Percentiles rank a stretch among this genome's conserved stretches.
Evolutionary conservation across 2,888 invertebrate species (phyloP).

Genomic region (Parnassius smintheus): DNA sequence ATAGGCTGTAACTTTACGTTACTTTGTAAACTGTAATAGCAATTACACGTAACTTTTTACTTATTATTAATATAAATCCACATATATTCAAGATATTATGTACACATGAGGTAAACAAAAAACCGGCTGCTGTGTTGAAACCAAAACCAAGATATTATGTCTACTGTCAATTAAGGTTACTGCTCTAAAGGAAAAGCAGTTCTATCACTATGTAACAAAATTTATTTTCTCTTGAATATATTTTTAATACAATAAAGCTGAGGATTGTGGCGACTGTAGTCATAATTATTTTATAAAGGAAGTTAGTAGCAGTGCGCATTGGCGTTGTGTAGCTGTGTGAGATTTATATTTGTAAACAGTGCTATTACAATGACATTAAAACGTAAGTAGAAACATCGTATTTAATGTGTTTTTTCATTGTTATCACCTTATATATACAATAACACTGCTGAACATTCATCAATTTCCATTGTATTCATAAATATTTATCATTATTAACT

Average conservation of each 20-base stretch:
- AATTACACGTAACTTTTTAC: too few species aligned
- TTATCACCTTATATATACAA: background rate
- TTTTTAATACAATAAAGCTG: background rate
- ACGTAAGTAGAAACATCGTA: slow-evolving; percentile 15
- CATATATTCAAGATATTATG: slow-evolving; percentile 16
- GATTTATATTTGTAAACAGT: background rate
- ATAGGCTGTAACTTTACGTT: too few species aligned
- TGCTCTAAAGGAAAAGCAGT: slow-evolving; percentile 6
- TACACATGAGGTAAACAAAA: slow-evolving; percentile 33
- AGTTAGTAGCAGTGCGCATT: slow-evolving; percentile 8
- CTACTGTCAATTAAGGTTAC: slow-evolving; percentile 3
- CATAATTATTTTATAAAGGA: slow-evolving; percentile 33
- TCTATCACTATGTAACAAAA: slow-evolving; percentile 3
- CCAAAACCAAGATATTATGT: slow-evolving; percentile 33
- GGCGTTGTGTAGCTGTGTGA: slow-evolving; percentile 1
- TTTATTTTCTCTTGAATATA: slow-evolving; percentile 6
- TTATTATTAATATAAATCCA: background rate
- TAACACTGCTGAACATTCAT: too few species aligned
- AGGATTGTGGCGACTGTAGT: slow-evolving; percentile 43
- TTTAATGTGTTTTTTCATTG: background rate
- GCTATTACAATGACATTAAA: slow-evolving; percentile 17
- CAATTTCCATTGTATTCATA: too few species aligned
- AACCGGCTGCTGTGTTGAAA: slow-evolving; percentile 45
- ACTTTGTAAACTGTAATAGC: too few species aligned
- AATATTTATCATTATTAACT: background rate